Evolutionary conservation across 2,888 invertebrate species (phyloP).

Genomic region (Odontocolon sp.): DNA sequence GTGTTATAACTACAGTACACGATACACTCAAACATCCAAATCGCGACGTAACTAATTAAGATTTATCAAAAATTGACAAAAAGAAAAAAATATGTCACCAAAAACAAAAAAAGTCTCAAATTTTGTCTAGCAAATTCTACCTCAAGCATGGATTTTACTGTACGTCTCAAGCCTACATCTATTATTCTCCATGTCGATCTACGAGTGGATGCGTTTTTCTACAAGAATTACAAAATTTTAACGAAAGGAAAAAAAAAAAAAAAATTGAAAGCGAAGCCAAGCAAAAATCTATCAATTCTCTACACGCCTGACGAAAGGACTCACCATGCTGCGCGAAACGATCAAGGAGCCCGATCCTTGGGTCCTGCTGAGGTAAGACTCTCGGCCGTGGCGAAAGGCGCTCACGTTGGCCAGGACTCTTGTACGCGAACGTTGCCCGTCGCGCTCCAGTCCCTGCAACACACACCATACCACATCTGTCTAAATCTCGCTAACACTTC

Average conservation of each 20-base stretch:
- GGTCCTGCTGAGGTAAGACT: slow-evolving; percentile 73
- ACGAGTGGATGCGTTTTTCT: neutral
- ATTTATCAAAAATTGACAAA: neutral
- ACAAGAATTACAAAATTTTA: neutral
- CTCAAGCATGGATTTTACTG: too few species aligned
- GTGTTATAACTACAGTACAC: slow-evolving; percentile 1
- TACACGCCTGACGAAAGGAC: slow-evolving; percentile 62
- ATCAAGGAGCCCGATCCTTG: slow-evolving; percentile 77
- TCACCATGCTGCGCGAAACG: slow-evolving; percentile 78
- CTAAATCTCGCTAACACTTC: slow-evolving; percentile 22
- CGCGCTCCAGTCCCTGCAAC: slow-evolving; percentile 80
- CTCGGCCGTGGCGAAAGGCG: slow-evolving; percentile 74
- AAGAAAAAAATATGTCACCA: too few species aligned
- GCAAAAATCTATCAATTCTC: slow-evolving; percentile 16
- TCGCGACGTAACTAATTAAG: neutral
- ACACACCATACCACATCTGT: slow-evolving; percentile 64
- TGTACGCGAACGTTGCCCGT: slow-evolving; percentile 80
- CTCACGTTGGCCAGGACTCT: slow-evolving; percentile 81
- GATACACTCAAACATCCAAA: neutral
- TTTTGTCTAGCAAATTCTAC: too few species aligned
- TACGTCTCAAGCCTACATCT: too few species aligned
- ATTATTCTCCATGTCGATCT: neutral
- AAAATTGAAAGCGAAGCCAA: slow-evolving; percentile 4
- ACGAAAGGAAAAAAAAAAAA: neutral
- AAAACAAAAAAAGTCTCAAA: too few species aligned